Base-by-base conservation (phyloP, 1,140 invertebrate genomes). In the Battus philenor region DNA sequence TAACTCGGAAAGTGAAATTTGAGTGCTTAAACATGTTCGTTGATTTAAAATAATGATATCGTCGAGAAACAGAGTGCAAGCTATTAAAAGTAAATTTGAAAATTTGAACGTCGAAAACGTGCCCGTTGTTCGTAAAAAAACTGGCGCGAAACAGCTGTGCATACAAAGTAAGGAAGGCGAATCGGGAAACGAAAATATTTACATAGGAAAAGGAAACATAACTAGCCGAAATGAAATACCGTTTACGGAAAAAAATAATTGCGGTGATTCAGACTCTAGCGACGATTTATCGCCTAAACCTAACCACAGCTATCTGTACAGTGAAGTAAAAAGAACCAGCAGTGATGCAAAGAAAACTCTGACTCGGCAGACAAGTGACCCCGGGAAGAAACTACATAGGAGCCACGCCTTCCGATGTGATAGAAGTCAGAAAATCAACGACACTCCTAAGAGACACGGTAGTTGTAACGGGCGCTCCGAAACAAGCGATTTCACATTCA, bases 401-500 rank as follows among this genome's bases (percentile, higher is more conserved):
- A 89, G 88, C 15, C 89, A 89, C 24, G 89, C 90, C 0, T 90
- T 91, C 61, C 71, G 90, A 2, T 87, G 89, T 50, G 89, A 90
- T 44, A 75, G 86, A 33, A 87, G 64, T 44, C 61, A 86, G 57
- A 81, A 86, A 63, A 66, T 80, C n/a, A 62, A 64, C 10, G 68
- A 78, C 12, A 64, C 63, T 7, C 73, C 80, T 9, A 77, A 86
- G 60, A 59, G 79, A 4, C 70, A 84, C 51, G 78, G 71, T 0
- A 82, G 83, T 34, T 82, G 76, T 20, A 83, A 80, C 46, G 79
- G 85, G 5, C 66, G 83, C 17, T 77, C 81, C 4, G 85, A 86
- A 65, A 70, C 65, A 24, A 66, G 66, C 46, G 72, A 73, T 41
- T 78, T 74, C 47, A 44, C 74, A n/a, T 56, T 73, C 27, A 84